phyloP scores from a whole-genome alignment of 2,888 invertebrate genomes.

The Lasioglossum lativentre region DNA sequence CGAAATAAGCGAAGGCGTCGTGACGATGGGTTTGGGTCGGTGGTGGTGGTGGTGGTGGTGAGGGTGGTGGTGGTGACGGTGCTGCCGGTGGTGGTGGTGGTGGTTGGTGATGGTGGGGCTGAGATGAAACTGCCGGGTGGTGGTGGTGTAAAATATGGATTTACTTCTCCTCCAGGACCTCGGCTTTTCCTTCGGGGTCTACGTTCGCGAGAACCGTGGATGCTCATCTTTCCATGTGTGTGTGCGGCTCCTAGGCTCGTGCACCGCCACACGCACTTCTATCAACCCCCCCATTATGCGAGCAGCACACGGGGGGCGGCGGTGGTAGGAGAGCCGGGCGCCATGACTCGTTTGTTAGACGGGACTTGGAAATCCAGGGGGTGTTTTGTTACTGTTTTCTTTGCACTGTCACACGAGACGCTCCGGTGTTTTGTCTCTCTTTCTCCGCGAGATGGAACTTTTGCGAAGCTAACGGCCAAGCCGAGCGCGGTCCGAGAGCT shows the following conservation, averaged over 20 bases:
- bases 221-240: slow-evolving; percentile 45
- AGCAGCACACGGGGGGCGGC: slow-evolving; percentile 30
- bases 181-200: slow-evolving; percentile 79
- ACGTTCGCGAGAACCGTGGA: slow-evolving; percentile 63
- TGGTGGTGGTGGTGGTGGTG: slow-evolving; percentile 65
- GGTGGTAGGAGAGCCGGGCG: slow-evolving; percentile 68
- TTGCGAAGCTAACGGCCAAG: slow-evolving; percentile 36
- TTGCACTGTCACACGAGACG: slow-evolving; percentile 72
- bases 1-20: slow-evolving; percentile 79
- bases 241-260: slow-evolving; percentile 61
- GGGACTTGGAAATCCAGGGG: slow-evolving; percentile 69
- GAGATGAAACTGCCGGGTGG: slow-evolving; percentile 71
- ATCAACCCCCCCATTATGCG: slow-evolving; percentile 76
- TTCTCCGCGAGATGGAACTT: slow-evolving; percentile 52
- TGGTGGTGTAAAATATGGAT: slow-evolving; percentile 84
- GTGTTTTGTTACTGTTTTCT: slow-evolving; percentile 81
- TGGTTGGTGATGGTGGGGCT: slow-evolving; percentile 63
- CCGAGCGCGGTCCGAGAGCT: slow-evolving; percentile 52
- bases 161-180: slow-evolving; percentile 82
- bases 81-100: slow-evolving; percentile 30
- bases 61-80: slow-evolving; percentile 46
- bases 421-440: slow-evolving; percentile 73
- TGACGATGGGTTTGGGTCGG: slow-evolving; percentile 44
- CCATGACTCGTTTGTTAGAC: slow-evolving; percentile 82
- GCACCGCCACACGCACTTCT: slow-evolving; percentile 79